Conservation (phyloP, 2,797 vertebrate species). For the Phataginus tricuspis region DNA sequence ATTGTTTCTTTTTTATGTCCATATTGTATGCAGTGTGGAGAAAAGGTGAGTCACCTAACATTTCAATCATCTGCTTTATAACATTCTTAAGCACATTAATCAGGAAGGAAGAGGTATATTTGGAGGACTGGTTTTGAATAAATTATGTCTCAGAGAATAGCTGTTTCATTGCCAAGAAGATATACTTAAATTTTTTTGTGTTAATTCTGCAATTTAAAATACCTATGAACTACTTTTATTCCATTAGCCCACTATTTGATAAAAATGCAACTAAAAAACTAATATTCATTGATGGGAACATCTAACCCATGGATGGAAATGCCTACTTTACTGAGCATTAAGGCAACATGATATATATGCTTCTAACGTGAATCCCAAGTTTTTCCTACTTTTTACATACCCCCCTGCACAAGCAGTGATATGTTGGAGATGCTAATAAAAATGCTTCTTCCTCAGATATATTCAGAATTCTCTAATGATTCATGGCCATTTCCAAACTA, state of each 20-base stretch:
- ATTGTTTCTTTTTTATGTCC: constrained; percentile 47
- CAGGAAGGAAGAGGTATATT: constrained; percentile 35
- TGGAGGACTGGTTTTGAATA: constrained; percentile 38
- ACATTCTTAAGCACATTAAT: constrained; percentile 55
- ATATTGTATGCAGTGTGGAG: neutral
- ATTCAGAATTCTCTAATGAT: neutral
- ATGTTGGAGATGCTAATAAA: neutral
- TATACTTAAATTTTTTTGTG: neutral
- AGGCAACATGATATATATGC: neutral
- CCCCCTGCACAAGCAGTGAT: neutral
- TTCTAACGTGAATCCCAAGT: neutral
- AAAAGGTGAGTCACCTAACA: constrained; percentile 61
- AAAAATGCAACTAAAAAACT: neutral
- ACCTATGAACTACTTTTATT: neutral
- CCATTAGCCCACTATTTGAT: neutral
- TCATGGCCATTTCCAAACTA: neutral
- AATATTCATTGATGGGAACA: neutral
- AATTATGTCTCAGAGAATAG: constrained; percentile 51
- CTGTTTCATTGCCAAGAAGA: neutral
- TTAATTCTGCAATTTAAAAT: constrained; percentile 41
- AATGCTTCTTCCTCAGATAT: neutral
- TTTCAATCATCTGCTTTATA: constrained; percentile 64
- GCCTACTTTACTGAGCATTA: constrained; percentile 15
- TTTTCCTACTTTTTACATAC: constrained; percentile 15
- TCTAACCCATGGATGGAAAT: neutral